Percentiles rank a stretch among this genome's conserved stretches.
Evolutionary conservation across 2,113 vertebrate genomes (phyloP).

Genomic region (Pogona vitticeps): DNA sequence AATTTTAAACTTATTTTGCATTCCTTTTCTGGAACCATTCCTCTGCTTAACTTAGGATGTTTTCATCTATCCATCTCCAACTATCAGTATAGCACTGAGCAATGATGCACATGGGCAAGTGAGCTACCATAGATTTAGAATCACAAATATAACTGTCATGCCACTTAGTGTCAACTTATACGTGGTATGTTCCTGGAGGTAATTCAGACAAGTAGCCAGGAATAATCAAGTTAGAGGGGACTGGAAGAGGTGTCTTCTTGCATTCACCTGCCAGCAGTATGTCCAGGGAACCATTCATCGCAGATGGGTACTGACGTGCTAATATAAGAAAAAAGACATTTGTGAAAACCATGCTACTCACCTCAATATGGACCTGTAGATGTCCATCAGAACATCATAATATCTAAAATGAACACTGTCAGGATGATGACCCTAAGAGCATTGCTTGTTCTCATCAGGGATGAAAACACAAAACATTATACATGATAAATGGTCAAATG

Average conservation of each 20-base stretch:
- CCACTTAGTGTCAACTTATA: not conserved
- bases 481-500: not conserved
- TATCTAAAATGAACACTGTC: not conserved
- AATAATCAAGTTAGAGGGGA: not conserved
- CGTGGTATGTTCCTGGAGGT: not conserved
- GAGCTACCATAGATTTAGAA: not conserved
- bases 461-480: not conserved
- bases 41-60: not conserved
- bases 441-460: not conserved
- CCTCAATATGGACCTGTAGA: not conserved
- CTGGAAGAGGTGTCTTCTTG: not conserved
- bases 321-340: too few relatives aligned
- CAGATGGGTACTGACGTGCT: too few relatives aligned
- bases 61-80: not conserved
- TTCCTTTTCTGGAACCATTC: too few relatives aligned
- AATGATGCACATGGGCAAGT: not conserved
- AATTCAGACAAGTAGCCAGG: too few relatives aligned
- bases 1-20: not conserved
- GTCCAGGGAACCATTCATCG: too few relatives aligned
- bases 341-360: too few relatives aligned
- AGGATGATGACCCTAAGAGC: not conserved
- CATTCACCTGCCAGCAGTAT: not conserved
- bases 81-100: not conserved
- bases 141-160: not conserved
- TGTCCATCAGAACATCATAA: not conserved